phyloP scores from a whole-genome alignment of 1,140 invertebrate species.

The Formica exsecta region DNA sequence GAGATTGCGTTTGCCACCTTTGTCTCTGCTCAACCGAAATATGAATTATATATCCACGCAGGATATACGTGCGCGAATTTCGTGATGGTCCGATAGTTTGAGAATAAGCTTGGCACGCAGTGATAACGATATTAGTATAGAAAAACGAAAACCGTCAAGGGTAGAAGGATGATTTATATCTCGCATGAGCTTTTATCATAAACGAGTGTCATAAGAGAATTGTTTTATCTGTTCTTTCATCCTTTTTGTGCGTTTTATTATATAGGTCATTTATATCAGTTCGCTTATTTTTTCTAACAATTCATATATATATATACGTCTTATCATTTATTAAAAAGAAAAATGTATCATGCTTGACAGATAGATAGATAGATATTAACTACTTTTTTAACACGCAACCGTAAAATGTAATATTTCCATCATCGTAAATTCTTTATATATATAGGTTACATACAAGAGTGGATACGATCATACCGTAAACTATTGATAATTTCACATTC shows the following conservation, averaged over 20 bases:
- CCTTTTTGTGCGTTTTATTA: neutral
- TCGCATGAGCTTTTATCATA: slow-evolving; percentile 9
- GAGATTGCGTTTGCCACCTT: neutral
- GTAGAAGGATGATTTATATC: slow-evolving; percentile 12
- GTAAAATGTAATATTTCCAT: neutral
- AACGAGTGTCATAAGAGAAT: slow-evolving; percentile 28
- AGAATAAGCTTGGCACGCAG: neutral
- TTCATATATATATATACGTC: neutral
- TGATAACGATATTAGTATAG: neutral
- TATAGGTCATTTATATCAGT: slow-evolving; percentile 6
- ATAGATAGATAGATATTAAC: neutral
- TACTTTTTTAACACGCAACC: neutral
- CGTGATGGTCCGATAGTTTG: neutral
- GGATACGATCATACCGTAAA: neutral
- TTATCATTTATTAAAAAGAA: slow-evolving; percentile 11
- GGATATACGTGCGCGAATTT: neutral
- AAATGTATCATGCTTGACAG: slow-evolving; percentile 5
- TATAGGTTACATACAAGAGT: neutral
- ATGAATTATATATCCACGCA: slow-evolving; percentile 11
- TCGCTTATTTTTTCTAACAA: slow-evolving; percentile 20
- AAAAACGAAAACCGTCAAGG: neutral
- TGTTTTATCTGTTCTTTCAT: slow-evolving; percentile 22
- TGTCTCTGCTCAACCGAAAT: neutral
- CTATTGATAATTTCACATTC: slow-evolving; percentile 1
- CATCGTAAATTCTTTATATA: neutral